Evolutionary conservation across 2,888 invertebrate genomes (phyloP).

Genomic region (Eupithecia inturbata): DNA sequence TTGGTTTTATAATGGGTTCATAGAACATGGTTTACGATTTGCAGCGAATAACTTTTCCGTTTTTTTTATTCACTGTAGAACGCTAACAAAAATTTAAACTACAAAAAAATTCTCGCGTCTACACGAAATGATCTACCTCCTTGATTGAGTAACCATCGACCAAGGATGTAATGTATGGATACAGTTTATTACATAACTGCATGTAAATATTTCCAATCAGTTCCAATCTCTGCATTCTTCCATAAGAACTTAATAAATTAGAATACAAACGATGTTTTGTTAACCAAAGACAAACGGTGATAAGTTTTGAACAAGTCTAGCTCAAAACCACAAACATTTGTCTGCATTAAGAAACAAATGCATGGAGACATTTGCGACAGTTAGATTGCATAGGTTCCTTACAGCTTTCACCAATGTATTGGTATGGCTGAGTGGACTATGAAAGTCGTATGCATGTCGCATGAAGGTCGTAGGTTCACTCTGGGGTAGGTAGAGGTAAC

Average conservation of each 20-base stretch:
- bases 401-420: constrained; percentile 16
- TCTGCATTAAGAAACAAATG: constrained; percentile 22
- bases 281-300: constrained; percentile 2
- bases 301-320: constrained; percentile 4
- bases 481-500: not conserved
- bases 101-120: too few species aligned
- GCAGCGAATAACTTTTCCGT: too few species aligned
- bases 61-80: too few species aligned
- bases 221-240: not conserved
- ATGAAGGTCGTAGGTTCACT: not conserved
- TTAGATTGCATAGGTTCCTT: not conserved
- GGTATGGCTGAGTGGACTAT: not conserved
- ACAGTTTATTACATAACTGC: not conserved
- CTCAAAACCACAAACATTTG: constrained; percentile 28
- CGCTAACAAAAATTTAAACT: too few species aligned
- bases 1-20: too few species aligned
- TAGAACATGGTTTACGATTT: too few species aligned
- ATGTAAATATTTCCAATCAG: not conserved
- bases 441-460: too few species aligned
- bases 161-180: too few species aligned
- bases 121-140: not conserved
- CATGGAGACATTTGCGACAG: constrained; percentile 10
- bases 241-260: not conserved
- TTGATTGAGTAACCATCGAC: not conserved
- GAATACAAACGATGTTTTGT: not conserved